These are phyloP conservation scores for Myrmecobius fasciatus DNA, from an alignment of 2,113 vertebrate genomes.

Conservation along the genomic window DNA sequence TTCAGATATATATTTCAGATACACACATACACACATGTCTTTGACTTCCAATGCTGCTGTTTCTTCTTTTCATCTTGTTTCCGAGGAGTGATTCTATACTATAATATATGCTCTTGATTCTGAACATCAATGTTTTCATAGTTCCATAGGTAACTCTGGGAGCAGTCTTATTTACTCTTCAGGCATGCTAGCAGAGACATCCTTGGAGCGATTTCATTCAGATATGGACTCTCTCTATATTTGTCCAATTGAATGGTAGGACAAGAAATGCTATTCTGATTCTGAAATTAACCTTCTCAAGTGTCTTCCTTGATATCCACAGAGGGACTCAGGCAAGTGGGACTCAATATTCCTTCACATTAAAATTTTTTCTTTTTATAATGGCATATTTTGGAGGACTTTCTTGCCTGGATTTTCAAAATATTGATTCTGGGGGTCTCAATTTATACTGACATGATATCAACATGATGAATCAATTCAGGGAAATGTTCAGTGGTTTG, in stretches of 20 bases:
- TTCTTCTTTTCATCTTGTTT: background rate
- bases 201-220: background rate
- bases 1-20: background rate
- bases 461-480: background rate
- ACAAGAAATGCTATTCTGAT: background rate
- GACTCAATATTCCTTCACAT: background rate
- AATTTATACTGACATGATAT: background rate
- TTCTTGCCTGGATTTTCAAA: conserved; percentile 19
- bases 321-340: background rate
- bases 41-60: background rate
- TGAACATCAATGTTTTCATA: background rate
- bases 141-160: background rate
- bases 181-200: background rate
- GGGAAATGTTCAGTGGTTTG: background rate
- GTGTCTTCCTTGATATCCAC: background rate
- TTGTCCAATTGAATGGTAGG: background rate
- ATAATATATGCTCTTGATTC: background rate
- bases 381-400: background rate
- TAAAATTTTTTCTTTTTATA: background rate
- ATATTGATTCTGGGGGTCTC: background rate
- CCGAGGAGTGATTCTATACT: background rate
- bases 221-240: background rate
- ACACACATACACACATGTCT: background rate
- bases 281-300: background rate
- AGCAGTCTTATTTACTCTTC: background rate